These are phyloP conservation scores for Cyphomyrmex costatus DNA, from an alignment of 1,140 invertebrate species.

Conservation along the genomic window DNA sequence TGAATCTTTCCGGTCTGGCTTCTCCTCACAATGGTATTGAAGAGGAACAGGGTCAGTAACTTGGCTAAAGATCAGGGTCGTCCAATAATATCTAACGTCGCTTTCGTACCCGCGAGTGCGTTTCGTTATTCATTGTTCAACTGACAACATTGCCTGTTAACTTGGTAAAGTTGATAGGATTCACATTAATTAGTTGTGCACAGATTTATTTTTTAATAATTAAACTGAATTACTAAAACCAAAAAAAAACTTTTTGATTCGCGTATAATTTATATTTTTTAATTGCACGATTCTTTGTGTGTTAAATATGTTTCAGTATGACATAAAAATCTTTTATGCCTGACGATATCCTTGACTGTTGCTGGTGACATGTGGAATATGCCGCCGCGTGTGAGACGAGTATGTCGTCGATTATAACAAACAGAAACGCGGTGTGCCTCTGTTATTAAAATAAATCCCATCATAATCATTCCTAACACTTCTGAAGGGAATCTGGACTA, in stretches of 20 bases:
- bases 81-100: conserved; percentile 52
- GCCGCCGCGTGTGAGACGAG: conserved; percentile 7
- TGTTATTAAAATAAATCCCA: conserved; percentile 84
- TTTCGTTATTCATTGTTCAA: conserved; percentile 32
- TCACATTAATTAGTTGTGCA: conserved; percentile 5
- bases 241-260: neutral
- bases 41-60: conserved; percentile 66
- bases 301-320: neutral
- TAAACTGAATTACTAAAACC: neutral
- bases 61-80: conserved; percentile 56
- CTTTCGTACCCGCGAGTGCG: conserved; percentile 26
- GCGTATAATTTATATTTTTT: too few species aligned
- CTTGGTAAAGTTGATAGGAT: conserved; percentile 10
- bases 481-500: conserved; percentile 63
- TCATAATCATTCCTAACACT: conserved; percentile 74
- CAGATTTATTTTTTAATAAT: conserved; percentile 11
- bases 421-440: conserved; percentile 31
- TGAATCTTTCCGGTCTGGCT: conserved; percentile 85
- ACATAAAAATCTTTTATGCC: neutral
- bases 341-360: conserved; percentile 41
- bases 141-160: conserved; percentile 38
- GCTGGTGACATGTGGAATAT: conserved; percentile 46
- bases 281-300: neutral
- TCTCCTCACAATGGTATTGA: conserved; percentile 79
- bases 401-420: conserved; percentile 25